Conservation (phyloP, 2,888 invertebrate species). For the Anagyrus pseudococci region DNA sequence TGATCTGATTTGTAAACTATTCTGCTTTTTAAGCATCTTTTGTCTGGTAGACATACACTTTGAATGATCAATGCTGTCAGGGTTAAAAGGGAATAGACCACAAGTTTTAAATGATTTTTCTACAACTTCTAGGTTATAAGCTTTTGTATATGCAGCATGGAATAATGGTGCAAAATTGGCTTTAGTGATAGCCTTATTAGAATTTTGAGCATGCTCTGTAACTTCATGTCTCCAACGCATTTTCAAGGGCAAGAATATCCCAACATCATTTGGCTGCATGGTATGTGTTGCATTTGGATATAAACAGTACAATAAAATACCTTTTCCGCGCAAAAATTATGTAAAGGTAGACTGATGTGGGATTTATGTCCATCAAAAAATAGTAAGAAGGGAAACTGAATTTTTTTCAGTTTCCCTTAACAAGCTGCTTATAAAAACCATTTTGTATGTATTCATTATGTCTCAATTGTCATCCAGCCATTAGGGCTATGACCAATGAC, state of each 20-base stretch:
- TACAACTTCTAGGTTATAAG: slow-evolving; percentile 13
- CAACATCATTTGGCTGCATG: slow-evolving; percentile 28
- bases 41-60: slow-evolving; percentile 28
- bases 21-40: slow-evolving; percentile 2
- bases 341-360: slow-evolving; percentile 12
- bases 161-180: slow-evolving; percentile 28
- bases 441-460: slow-evolving; percentile 4
- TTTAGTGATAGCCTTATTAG: slow-evolving; percentile 14
- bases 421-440: background rate
- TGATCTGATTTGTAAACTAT: background rate
- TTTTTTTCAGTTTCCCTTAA: background rate
- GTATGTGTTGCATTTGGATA: slow-evolving; percentile 31
- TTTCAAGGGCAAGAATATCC: slow-evolving; percentile 28
- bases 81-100: slow-evolving; percentile 27
- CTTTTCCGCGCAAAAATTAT: slow-evolving; percentile 16
- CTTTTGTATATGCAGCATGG: slow-evolving; percentile 6
- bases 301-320: slow-evolving; percentile 17
- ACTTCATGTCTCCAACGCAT: slow-evolving; percentile 13
- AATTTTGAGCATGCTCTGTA: slow-evolving; percentile 6
- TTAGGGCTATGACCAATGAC: slow-evolving; percentile 31
- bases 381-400: slow-evolving; percentile 7
- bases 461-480: slow-evolving; percentile 37
- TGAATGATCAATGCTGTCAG: slow-evolving; percentile 26
- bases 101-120: slow-evolving; percentile 28
- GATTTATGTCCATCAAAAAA: slow-evolving; percentile 14